A percentile compares a stretch with the other conserved stretches of the same genome.
Evolutionary conservation across 2,113 vertebrate species (phyloP).

Genomic region (Ramphastos sulfuratus): DNA sequence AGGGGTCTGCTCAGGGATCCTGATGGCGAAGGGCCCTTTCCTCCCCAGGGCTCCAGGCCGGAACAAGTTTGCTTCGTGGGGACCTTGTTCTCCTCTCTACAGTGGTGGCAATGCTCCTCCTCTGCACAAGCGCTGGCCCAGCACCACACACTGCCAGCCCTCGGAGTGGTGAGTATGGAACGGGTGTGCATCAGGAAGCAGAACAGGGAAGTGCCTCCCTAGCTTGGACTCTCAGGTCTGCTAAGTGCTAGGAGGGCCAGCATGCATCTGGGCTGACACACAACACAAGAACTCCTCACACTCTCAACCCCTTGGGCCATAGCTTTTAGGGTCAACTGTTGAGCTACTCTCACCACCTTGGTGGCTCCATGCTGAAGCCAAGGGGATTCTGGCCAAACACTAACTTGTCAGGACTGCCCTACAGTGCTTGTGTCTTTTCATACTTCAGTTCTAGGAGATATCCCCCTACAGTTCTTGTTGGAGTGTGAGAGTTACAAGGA

Average conservation of each 20-base stretch:
- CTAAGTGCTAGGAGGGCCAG: background rate
- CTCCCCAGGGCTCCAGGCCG: conserved; percentile 24
- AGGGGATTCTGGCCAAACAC: background rate
- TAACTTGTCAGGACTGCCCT: background rate
- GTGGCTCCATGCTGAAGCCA: background rate
- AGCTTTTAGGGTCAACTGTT: background rate
- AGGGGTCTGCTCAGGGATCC: background rate
- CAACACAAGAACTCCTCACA: background rate
- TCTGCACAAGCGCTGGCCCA: background rate
- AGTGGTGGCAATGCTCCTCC: background rate
- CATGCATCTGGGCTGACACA: background rate
- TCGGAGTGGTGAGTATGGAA: conserved; percentile 12
- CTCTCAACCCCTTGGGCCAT: background rate
- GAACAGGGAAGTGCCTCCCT: background rate
- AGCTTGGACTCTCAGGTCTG: background rate
- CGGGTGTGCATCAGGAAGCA: background rate
- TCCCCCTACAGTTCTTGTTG: background rate
- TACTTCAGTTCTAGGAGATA: background rate
- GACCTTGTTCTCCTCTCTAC: background rate
- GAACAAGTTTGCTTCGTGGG: background rate
- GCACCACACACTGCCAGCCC: background rate
- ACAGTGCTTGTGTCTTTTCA: background rate
- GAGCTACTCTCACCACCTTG: background rate
- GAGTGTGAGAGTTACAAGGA: background rate
- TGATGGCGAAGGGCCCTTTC: background rate